These are phyloP conservation scores for Caracal caracal DNA, from an alignment of 2,113 vertebrate genomes.

Conservation along the genomic window DNA sequence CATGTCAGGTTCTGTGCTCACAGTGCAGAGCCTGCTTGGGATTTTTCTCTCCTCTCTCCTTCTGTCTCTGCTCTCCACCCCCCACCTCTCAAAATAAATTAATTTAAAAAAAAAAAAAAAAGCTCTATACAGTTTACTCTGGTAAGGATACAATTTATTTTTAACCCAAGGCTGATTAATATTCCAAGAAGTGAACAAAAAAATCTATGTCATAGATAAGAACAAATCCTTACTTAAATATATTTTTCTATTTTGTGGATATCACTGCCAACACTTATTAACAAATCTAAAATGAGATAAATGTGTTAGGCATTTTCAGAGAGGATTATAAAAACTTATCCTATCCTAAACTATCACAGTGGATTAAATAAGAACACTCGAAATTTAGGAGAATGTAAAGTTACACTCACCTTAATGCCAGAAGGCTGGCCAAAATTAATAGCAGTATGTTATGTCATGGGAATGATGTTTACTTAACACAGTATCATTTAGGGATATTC, in stretches of 20 bases:
- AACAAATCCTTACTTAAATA: neutral
- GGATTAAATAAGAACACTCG: neutral
- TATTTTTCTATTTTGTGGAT: neutral
- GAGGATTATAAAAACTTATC: neutral
- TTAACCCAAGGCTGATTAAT: neutral
- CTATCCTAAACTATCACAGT: neutral
- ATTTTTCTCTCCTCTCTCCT: too few species aligned
- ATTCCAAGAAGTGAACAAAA: neutral
- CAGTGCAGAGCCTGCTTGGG: too few species aligned
- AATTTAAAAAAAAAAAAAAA: neutral
- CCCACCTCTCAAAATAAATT: too few species aligned
- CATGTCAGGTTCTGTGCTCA: too few species aligned
- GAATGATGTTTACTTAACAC: neutral
- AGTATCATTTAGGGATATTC: constrained; percentile 19
- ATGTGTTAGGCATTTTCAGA: neutral
- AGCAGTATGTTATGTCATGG: constrained; percentile 44
- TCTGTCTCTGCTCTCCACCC: too few species aligned
- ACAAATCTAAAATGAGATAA: neutral
- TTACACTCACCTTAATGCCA: neutral
- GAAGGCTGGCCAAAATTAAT: constrained; percentile 35
- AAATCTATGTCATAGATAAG: neutral
- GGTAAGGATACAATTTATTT: neutral
- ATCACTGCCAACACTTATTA: neutral
- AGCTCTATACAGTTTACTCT: neutral
- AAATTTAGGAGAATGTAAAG: constrained; percentile 41